Conservation (phyloP, 2,113 vertebrate species). For the Muntiacus reevesi region DNA sequence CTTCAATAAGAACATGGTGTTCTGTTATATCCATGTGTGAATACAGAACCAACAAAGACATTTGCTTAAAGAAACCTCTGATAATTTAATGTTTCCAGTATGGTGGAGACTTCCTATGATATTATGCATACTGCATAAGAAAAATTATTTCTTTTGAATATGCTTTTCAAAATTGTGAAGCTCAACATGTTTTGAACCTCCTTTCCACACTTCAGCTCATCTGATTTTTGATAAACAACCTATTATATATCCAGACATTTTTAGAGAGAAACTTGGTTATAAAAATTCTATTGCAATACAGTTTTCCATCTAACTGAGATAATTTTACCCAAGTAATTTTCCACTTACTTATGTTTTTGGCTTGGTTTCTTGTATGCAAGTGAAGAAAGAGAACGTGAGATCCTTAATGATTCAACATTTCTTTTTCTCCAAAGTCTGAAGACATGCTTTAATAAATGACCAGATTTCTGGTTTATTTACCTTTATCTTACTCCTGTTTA, state of each 20-base stretch:
- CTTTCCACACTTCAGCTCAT: not conserved
- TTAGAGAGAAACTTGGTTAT: not conserved
- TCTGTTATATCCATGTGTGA: not conserved
- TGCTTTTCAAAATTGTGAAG: not conserved
- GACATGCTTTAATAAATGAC: not conserved
- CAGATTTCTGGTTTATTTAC: not conserved
- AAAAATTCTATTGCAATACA: not conserved
- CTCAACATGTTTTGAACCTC: not conserved
- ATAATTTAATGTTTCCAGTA: not conserved
- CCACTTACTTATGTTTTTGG: not conserved
- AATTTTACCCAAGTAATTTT: not conserved
- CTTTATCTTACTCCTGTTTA: not conserved
- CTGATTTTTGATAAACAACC: not conserved
- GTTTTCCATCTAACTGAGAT: not conserved
- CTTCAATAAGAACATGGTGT: not conserved
- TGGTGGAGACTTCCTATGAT: not conserved
- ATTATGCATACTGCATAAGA: not conserved
- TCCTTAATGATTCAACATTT: not conserved
- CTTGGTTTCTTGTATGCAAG: not conserved
- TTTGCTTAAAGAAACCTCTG: not conserved
- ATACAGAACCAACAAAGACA: not conserved
- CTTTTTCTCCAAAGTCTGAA: not conserved
- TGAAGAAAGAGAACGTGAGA: not conserved
- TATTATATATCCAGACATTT: not conserved
- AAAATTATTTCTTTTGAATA: not conserved